Percentiles rank a stretch among this genome's conserved stretches.
phyloP scores from a whole-genome alignment of 2,113 vertebrate species.

The Paedocypris sp. region DNA sequence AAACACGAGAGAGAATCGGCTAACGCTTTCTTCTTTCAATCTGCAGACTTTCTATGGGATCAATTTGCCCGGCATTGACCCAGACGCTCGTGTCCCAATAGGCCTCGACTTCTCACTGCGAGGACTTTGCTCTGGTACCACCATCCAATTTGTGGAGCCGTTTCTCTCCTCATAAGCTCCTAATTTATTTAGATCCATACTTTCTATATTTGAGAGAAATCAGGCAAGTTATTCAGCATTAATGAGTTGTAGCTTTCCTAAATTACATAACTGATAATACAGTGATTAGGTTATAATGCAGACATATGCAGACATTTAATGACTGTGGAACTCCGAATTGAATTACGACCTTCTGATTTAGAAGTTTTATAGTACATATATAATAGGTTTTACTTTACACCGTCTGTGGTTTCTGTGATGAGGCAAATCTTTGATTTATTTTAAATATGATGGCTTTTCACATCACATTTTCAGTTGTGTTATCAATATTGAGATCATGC shows the following conservation, averaged over 20 bases:
- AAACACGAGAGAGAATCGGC: not conserved
- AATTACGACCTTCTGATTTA: too few relatives aligned
- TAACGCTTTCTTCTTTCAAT: not conserved
- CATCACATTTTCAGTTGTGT: too few relatives aligned
- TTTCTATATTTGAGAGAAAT: not conserved
- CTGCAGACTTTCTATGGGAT: slow-evolving; percentile 14
- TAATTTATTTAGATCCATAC: slow-evolving; percentile 3
- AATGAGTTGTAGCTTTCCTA: not conserved
- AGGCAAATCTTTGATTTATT: too few relatives aligned
- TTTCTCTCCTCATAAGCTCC: not conserved
- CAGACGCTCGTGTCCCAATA: not conserved
- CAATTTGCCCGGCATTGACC: slow-evolving; percentile 7
- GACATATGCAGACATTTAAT: too few relatives aligned
- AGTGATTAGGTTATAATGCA: too few relatives aligned
- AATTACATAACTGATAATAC: too few relatives aligned
- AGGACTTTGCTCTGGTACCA: not conserved
- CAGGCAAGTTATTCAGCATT: not conserved
- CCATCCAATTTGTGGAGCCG: not conserved
- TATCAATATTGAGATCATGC: too few relatives aligned
- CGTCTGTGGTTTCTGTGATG: too few relatives aligned
- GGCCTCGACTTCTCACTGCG: not conserved
- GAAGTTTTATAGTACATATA: too few relatives aligned
- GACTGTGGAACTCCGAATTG: too few relatives aligned
- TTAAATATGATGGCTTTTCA: too few relatives aligned
- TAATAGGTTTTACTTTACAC: too few relatives aligned